Conservation (phyloP, 2,888 invertebrate genomes). For the Agrochola litura region DNA sequence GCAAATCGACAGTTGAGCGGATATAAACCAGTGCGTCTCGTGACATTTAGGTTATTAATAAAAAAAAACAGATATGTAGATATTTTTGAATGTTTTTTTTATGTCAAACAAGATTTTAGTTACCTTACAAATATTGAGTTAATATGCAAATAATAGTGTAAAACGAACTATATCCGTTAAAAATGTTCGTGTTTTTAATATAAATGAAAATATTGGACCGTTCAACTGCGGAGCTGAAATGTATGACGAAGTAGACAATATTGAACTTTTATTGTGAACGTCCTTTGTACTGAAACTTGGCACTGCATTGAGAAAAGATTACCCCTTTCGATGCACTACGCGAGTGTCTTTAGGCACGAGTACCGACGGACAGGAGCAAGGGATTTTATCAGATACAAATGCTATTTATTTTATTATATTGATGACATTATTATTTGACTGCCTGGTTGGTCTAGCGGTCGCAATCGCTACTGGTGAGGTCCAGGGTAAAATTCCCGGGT, state of each 20-base stretch:
- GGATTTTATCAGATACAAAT: constrained; percentile 5
- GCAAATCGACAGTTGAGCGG: no score
- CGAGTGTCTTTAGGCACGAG: not conserved
- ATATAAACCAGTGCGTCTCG: no score
- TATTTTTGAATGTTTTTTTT: not conserved
- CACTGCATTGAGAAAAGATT: constrained; percentile 3
- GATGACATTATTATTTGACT: not conserved
- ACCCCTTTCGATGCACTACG: not conserved
- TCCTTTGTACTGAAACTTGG: constrained; percentile 6
- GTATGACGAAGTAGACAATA: constrained; percentile 24
- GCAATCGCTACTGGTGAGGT: no score
- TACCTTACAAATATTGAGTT: no score
- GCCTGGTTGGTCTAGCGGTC: not conserved
- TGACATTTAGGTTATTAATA: no score
- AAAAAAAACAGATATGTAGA: no score
- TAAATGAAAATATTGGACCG: not conserved
- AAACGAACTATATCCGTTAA: not conserved
- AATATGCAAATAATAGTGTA: not conserved
- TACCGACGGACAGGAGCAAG: not conserved
- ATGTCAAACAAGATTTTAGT: not conserved
- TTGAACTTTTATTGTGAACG: constrained; percentile 33
- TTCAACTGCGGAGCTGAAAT: constrained; percentile 2
- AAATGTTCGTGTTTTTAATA: not conserved
- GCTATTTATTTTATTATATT: not conserved
- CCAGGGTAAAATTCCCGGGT: no score